These are phyloP conservation scores for Rutilus rutilus DNA, from an alignment of 2,113 vertebrate genomes.

Conservation along the genomic window DNA sequence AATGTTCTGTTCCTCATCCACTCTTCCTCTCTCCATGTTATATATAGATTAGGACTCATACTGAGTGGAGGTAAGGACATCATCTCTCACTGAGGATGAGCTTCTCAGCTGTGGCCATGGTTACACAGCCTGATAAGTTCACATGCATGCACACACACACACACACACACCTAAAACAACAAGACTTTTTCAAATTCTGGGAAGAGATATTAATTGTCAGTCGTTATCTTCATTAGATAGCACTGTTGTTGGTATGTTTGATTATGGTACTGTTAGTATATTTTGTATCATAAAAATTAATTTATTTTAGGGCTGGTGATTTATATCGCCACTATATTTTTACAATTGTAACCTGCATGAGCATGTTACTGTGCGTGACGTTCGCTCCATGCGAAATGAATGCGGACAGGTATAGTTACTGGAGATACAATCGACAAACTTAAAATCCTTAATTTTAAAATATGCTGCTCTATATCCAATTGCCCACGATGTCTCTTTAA, in stretches of 20 bases:
- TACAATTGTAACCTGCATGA: too few relatives aligned
- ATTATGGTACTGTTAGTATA: neutral
- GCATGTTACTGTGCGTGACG: too few relatives aligned
- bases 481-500: neutral
- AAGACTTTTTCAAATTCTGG: neutral
- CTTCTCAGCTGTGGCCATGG: slow-evolving; percentile 20
- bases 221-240: neutral
- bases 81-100: neutral
- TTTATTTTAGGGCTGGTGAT: neutral
- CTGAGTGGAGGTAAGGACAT: slow-evolving; percentile 24
- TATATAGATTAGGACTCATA: slow-evolving; percentile 21
- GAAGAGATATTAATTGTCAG: neutral
- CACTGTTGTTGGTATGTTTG: neutral
- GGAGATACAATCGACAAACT: too few relatives aligned
- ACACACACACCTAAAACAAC: neutral
- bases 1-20: slow-evolving; percentile 11
- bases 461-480: too few relatives aligned
- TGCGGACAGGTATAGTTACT: too few relatives aligned
- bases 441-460: too few relatives aligned
- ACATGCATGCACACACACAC: too few relatives aligned
- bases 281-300: neutral
- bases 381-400: too few relatives aligned
- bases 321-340: too few relatives aligned
- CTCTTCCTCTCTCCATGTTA: slow-evolving; percentile 7
- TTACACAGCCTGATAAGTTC: slow-evolving; percentile 20